These are phyloP conservation scores for Ridgeia piscesae DNA, from an alignment of 1,140 invertebrate species.

Conservation along the genomic window DNA sequence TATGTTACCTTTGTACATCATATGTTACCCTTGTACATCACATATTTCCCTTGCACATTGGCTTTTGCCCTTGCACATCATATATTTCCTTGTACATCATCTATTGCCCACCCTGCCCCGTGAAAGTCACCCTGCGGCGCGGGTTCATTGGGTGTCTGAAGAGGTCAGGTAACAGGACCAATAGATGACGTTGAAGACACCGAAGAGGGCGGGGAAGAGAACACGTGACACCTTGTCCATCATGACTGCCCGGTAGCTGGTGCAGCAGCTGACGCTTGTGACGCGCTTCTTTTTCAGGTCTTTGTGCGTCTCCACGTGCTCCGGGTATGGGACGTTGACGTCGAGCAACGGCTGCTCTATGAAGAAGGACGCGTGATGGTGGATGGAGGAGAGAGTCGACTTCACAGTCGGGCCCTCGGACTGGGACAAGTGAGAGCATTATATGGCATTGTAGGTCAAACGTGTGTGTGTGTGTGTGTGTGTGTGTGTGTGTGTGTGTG, in stretches of 20 bases:
- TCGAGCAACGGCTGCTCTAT: background rate
- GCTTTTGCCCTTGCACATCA: no score
- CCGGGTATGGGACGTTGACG: background rate
- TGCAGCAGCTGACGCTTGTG: background rate
- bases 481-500: background rate
- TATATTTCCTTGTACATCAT: no score
- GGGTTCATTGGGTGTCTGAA: background rate
- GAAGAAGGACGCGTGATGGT: background rate
- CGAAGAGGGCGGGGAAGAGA: constrained; percentile 82
- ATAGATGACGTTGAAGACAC: constrained; percentile 79
- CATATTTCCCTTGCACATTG: no score
- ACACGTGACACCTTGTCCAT: constrained; percentile 78
- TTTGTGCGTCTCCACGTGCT: background rate
- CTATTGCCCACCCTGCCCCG: background rate
- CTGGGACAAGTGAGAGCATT: background rate
- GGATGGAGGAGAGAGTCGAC: background rate
- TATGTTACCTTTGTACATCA: no score
- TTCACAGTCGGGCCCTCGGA: background rate
- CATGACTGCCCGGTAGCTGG: background rate
- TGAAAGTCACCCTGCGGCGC: background rate
- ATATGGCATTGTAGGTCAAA: no score
- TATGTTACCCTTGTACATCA: no score
- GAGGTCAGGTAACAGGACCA: constrained; percentile 65
- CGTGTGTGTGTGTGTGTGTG: background rate
- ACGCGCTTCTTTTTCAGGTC: background rate